These are phyloP conservation scores for Desmophyllum pertusum DNA, from an alignment of 92 coral and sea anemone genomes.

Conservation along the genomic window DNA sequence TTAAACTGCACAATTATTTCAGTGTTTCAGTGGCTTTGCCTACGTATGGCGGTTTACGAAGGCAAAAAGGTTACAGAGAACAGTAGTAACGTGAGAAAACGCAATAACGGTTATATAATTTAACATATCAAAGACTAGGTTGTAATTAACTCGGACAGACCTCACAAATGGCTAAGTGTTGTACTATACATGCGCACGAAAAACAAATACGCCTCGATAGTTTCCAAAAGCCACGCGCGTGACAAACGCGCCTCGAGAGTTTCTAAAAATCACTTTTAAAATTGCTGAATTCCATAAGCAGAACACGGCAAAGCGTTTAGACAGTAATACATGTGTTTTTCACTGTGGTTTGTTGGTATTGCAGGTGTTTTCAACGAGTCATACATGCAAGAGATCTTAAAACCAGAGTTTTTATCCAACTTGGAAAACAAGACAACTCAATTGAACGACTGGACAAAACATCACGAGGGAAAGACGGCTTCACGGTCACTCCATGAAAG, in stretches of 20 bases:
- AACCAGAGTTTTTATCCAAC: slow-evolving; percentile 47
- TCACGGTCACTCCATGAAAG: slow-evolving; percentile 40
- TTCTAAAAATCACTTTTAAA: background rate
- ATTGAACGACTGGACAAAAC: slow-evolving; percentile 14
- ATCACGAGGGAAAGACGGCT: slow-evolving; percentile 19
- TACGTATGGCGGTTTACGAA: too few species aligned
- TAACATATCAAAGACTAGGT: background rate
- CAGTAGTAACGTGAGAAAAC: background rate
- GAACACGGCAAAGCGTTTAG: too few species aligned
- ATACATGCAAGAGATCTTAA: slow-evolving; percentile 37
- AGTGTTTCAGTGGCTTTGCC: too few species aligned
- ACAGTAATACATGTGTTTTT: too few species aligned
- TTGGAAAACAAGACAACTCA: slow-evolving; percentile 34
- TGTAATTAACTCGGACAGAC: background rate
- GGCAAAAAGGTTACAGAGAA: too few species aligned
- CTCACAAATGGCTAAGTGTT: background rate
- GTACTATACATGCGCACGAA: too few species aligned
- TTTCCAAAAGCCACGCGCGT: too few species aligned
- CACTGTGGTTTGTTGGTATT: background rate
- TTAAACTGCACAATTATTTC: too few species aligned
- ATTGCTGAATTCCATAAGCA: too few species aligned
- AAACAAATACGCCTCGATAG: too few species aligned
- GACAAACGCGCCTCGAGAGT: background rate
- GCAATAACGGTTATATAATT: background rate
- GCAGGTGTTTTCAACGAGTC: slow-evolving; percentile 52